Percentiles rank a stretch among this genome's conserved stretches.
Evolutionary conservation across 2,113 vertebrate genomes (phyloP).

Genomic region (Macrotis lagotis): DNA sequence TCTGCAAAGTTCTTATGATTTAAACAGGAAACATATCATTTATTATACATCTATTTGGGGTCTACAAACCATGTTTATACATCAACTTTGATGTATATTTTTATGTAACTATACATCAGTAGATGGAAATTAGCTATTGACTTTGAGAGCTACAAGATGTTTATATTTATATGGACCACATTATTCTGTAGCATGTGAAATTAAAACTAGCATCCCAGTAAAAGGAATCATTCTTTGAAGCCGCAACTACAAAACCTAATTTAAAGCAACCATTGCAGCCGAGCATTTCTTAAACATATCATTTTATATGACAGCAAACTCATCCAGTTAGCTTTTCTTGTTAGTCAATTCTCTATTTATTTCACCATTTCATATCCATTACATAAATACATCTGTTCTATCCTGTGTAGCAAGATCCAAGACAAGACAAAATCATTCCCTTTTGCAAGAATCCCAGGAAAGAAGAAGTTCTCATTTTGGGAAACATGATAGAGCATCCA

Average conservation of each 20-base stretch:
- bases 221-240: slow-evolving; percentile 42
- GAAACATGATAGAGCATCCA: background rate
- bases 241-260: slow-evolving; percentile 22
- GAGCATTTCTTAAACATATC: slow-evolving; percentile 22
- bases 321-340: slow-evolving; percentile 38
- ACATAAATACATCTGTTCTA: background rate
- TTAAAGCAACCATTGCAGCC: slow-evolving; percentile 12
- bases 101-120: slow-evolving; percentile 61
- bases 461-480: background rate
- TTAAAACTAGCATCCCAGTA: slow-evolving; percentile 27
- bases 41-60: slow-evolving; percentile 65
- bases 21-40: slow-evolving; percentile 64
- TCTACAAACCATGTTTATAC: slow-evolving; percentile 60
- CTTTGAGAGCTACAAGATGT: slow-evolving; percentile 55
- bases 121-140: slow-evolving; percentile 69
- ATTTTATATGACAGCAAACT: slow-evolving; percentile 14
- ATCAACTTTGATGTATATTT: slow-evolving; percentile 65
- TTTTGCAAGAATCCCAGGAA: background rate
- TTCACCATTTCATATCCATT: slow-evolving; percentile 47
- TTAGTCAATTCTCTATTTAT: slow-evolving; percentile 36
- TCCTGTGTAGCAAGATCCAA: slow-evolving; percentile 6
- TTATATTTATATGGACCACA: slow-evolving; percentile 58
- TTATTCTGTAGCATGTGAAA: slow-evolving; percentile 59
- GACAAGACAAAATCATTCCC: background rate
- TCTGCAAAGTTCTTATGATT: slow-evolving; percentile 54